phyloP scores from a whole-genome alignment of 2,888 invertebrate genomes.

The Acanthosepion esculentum region DNA sequence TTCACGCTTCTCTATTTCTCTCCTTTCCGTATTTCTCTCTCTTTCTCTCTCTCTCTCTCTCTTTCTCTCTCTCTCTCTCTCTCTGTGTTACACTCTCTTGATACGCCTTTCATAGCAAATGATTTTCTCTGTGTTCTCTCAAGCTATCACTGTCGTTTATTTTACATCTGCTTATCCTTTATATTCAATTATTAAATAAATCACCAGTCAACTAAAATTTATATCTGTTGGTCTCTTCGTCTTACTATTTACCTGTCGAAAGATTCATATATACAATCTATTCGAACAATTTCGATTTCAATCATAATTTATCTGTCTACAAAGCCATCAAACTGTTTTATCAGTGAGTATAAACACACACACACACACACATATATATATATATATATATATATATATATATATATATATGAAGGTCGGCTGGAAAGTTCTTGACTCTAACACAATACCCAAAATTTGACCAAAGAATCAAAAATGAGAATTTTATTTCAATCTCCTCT shows the following conservation, averaged over 20 bases:
- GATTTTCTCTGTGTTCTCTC: neutral
- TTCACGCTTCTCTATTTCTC: neutral
- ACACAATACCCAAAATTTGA: too few species aligned
- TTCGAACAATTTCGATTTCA: neutral
- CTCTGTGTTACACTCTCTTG: too few species aligned
- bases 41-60: neutral
- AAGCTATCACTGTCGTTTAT: neutral
- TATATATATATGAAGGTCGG: too few species aligned
- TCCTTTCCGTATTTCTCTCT: neutral
- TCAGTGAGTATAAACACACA: neutral
- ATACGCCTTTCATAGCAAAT: too few species aligned
- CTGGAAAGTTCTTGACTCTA: too few species aligned
- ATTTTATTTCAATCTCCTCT: too few species aligned
- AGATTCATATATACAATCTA: neutral
- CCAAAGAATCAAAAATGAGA: too few species aligned
- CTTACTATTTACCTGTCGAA: neutral
- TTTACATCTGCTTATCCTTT: neutral
- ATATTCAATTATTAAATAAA: neutral
- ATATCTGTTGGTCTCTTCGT: neutral
- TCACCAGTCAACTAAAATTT: neutral
- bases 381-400: neutral
- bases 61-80: too few species aligned
- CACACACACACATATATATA: too few species aligned
- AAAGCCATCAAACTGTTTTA: neutral
- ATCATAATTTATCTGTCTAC: neutral